phyloP scores from a whole-genome alignment of 2,797 vertebrate genomes.

The Sebastes steindachneri region DNA sequence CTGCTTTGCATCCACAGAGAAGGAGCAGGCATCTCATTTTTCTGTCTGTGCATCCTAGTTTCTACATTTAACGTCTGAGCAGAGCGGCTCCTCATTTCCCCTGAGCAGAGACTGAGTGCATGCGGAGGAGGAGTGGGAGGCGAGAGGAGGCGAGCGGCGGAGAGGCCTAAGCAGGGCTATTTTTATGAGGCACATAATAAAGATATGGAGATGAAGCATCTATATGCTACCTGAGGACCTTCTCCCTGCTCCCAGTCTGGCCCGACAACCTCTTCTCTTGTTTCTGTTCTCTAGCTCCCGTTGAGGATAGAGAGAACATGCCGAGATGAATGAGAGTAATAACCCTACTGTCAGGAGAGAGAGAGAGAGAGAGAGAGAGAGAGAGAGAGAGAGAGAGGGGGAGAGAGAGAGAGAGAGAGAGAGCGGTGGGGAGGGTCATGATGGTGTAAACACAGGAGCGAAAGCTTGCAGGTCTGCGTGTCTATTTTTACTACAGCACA shows the following conservation, averaged over 20 bases:
- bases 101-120: slow-evolving; percentile 53
- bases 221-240: slow-evolving; percentile 65
- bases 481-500: slow-evolving; percentile 79
- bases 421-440: slow-evolving; percentile 57
- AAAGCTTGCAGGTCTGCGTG: slow-evolving; percentile 72
- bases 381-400: not conserved
- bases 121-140: slow-evolving; percentile 61
- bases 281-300: slow-evolving; percentile 53
- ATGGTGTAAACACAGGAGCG: slow-evolving; percentile 76
- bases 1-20: slow-evolving; percentile 28
- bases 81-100: slow-evolving; percentile 54
- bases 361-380: slow-evolving; percentile 11
- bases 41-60: slow-evolving; percentile 40
- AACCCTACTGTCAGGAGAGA: slow-evolving; percentile 65
- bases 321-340: slow-evolving; percentile 73
- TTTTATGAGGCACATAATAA: slow-evolving; percentile 76
- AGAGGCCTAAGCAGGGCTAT: slow-evolving; percentile 62
- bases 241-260: slow-evolving; percentile 56
- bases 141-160: slow-evolving; percentile 4
- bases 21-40: slow-evolving; percentile 24
- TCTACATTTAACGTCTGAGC: slow-evolving; percentile 58
- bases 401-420: slow-evolving; percentile 17
- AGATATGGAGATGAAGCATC: slow-evolving; percentile 74
- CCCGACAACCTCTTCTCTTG: slow-evolving; percentile 51
- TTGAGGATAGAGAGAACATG: slow-evolving; percentile 54